Evolutionary conservation across 2,888 invertebrate genomes (phyloP).

Genomic region (Megalurothrips usitatus): DNA sequence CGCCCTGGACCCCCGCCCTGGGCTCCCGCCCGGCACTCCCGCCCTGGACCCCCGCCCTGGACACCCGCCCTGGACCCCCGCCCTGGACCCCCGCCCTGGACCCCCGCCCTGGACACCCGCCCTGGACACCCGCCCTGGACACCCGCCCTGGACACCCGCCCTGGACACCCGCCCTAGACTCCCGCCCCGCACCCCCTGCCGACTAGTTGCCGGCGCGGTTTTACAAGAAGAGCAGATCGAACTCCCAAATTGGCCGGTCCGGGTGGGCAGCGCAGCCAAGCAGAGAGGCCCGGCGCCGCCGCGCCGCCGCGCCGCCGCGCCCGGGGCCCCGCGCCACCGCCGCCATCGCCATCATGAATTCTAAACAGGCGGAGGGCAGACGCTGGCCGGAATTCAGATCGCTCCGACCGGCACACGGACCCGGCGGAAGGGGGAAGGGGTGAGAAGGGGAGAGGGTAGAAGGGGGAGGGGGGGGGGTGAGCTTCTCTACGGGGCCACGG

Average conservation of each 20-base stretch:
- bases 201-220: background rate
- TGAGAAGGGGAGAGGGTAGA: no score
- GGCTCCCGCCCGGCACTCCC: no score
- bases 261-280: background rate
- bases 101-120: no score
- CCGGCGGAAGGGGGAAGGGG: background rate
- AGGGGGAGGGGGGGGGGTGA: no score
- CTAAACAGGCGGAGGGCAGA: background rate
- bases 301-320: background rate
- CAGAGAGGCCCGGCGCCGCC: background rate
- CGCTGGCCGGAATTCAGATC: slow-evolving; percentile 21
- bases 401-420: slow-evolving; percentile 1
- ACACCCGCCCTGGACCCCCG: no score
- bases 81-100: no score
- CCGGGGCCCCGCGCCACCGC: background rate
- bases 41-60: no score
- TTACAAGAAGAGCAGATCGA: background rate
- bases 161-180: background rate
- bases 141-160: no score
- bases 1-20: no score
- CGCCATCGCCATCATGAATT: slow-evolving; percentile 11
- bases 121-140: no score
- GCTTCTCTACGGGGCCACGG: no score
- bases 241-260: background rate
- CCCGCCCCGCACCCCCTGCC: background rate